These are phyloP conservation scores for Nesometra sesokonis DNA, from an alignment of 35 echinoderm and acorn worm species.

Conservation along the genomic window DNA sequence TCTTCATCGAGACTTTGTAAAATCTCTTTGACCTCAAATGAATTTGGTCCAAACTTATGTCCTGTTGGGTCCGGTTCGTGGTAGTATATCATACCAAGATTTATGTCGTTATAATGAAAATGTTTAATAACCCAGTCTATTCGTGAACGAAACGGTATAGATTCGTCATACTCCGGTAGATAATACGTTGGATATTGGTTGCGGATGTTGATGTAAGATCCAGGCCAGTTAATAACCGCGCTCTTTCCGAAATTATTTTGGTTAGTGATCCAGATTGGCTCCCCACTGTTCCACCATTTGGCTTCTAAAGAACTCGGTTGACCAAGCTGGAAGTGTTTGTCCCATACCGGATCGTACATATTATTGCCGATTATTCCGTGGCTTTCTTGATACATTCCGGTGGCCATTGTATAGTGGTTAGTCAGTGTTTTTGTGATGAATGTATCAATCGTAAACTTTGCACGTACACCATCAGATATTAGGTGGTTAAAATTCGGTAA, in stretches of 20 bases:
- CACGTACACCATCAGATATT: slow-evolving; percentile 33
- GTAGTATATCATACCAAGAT: slow-evolving; percentile 63
- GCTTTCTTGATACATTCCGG: slow-evolving; percentile 79
- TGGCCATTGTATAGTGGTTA: slow-evolving; percentile 68
- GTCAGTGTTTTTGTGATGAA: slow-evolving; percentile 93
- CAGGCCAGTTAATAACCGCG: slow-evolving; percentile 49
- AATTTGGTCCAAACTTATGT: slow-evolving; percentile 43
- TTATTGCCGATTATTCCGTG: slow-evolving; percentile 72
- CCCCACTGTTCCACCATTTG: slow-evolving; percentile 65
- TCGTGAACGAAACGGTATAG: slow-evolving; percentile 21
- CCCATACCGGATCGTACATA: slow-evolving; percentile 70
- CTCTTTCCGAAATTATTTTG: slow-evolving; percentile 43
- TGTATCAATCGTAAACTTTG: slow-evolving; percentile 36
- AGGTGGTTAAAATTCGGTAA: slow-evolving; percentile 73
- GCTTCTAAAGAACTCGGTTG: neutral
- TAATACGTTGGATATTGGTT: slow-evolving; percentile 20
- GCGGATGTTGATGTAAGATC: slow-evolving; percentile 23
- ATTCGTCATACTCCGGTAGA: slow-evolving; percentile 24
- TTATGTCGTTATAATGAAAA: slow-evolving; percentile 32
- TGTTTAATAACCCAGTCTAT: slow-evolving; percentile 41
- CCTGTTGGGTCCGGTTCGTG: slow-evolving; percentile 48
- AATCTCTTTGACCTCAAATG: slow-evolving; percentile 9
- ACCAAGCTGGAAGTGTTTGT: slow-evolving; percentile 21
- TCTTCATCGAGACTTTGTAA: slow-evolving; percentile 30
- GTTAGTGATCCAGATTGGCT: slow-evolving; percentile 68